Base-by-base conservation (phyloP, 2,113 vertebrate species). In the Tinamus guttatus region DNA sequence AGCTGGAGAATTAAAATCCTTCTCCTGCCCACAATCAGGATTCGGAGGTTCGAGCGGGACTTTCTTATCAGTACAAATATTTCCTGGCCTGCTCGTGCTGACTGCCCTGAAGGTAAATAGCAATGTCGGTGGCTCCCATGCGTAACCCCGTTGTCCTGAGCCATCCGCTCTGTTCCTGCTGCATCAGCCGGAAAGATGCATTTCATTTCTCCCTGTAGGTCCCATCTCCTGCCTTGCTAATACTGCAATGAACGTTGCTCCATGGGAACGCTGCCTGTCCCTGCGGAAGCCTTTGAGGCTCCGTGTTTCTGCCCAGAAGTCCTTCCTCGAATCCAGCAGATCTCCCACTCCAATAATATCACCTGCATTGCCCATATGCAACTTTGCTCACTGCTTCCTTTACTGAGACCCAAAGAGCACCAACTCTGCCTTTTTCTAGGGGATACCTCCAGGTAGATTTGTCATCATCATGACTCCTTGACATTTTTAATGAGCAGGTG, bases 341-440 rank as follows among this genome's bases (percentile, higher is more conserved):
- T 81, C 92, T 93, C 91, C 38, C 49, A 71, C 95, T 89, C 82
- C 91, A 87, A 75, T 40, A 75, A 81, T 81, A 84, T 91, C 91
- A 92, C 85, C 65, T 47, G 11, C 49, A 54, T 52, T 67, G 77
- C 80, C 43, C 24, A 38, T 43, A 45, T 56, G 40, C 52, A 45
- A 38, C 20, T 56, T 30, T 27, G 1, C 36, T 17, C 7, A 10
- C 63, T 62, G 20, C 52, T 52, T 90, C 54, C 47, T 85, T 87
- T 54, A 30, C 7, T 4, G 24, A 27, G 27, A 56, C 69, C 43
- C 22, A 52, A 59, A 78, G 41, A 89, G 17, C 30, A 43, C 82
- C 85, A 69, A 14, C 13, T 38, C 40, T 69, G 24, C 58, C 24
- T 52, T 69, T 71, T 86, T 47, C 34, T 40, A 67, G 41, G 18